These are phyloP conservation scores for Phyllopteryx taeniolatus DNA, from an alignment of 2,113 vertebrate species.

Conservation along the genomic window DNA sequence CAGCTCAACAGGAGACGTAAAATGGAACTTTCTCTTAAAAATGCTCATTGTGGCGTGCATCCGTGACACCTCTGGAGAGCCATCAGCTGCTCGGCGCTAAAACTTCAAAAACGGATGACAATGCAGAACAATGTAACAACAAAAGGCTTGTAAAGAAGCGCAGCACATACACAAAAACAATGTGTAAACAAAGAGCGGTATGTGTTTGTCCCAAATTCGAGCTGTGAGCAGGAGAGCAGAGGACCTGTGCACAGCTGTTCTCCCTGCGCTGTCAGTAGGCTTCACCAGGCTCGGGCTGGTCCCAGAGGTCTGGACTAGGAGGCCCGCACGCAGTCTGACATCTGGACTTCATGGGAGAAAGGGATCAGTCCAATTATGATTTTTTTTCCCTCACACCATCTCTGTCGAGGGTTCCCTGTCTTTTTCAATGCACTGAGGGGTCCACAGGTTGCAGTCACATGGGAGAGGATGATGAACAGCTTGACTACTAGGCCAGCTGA, in stretches of 20 bases:
- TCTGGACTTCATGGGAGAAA: constrained; percentile 67
- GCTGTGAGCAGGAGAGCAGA: constrained; percentile 46
- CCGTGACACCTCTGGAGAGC: constrained; percentile 49
- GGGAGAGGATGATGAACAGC: constrained; percentile 71
- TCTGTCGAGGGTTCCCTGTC: constrained; percentile 44
- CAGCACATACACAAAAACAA: constrained; percentile 40
- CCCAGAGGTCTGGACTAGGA: constrained; percentile 64
- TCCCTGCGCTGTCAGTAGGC: constrained; percentile 63
- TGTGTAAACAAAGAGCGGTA: constrained; percentile 65
- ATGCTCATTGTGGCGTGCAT: constrained; percentile 55
- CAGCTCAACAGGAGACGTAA: constrained; percentile 30
- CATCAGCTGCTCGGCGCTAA: constrained; percentile 57
- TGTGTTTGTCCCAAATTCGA: constrained; percentile 66
- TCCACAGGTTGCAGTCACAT: constrained; percentile 49
- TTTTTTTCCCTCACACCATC: constrained; percentile 41
- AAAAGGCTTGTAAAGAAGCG: constrained; percentile 47
- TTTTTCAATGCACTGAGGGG: constrained; percentile 14
- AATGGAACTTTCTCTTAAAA: constrained; percentile 32
- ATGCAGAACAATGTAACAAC: constrained; percentile 52
- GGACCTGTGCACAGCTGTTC: constrained; percentile 71
- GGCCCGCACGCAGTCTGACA: constrained; percentile 64
- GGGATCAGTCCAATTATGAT: constrained; percentile 32
- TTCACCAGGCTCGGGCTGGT: constrained; percentile 61
- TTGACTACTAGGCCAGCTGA: constrained; percentile 69
- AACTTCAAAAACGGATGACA: constrained; percentile 59